These are phyloP conservation scores for Sminthopsis crassicaudata DNA, from an alignment of 2,113 vertebrate species.

Conservation along the genomic window DNA sequence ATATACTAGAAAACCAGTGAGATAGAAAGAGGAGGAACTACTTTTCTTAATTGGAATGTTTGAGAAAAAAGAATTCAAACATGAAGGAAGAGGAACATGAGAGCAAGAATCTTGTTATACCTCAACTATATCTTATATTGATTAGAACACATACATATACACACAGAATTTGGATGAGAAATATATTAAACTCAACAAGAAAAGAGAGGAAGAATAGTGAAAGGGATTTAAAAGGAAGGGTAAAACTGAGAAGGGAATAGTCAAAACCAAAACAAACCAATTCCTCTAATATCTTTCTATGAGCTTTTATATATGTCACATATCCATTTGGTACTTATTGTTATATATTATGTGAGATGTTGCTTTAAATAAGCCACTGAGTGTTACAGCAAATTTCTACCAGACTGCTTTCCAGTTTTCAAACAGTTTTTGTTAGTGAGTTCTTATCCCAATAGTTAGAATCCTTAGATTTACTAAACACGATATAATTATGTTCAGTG, in stretches of 20 bases:
- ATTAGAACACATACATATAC: too few species aligned
- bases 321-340: not conserved
- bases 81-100: too few species aligned
- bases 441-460: not conserved
- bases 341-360: not conserved
- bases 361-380: not conserved
- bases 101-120: too few species aligned
- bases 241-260: not conserved
- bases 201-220: too few species aligned
- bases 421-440: not conserved
- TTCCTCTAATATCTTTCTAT: not conserved
- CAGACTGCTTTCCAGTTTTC: not conserved
- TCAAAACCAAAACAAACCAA: not conserved
- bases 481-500: not conserved
- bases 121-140: too few species aligned
- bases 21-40: not conserved
- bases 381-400: not conserved
- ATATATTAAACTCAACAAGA: too few species aligned
- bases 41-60: not conserved
- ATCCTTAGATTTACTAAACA: not conserved
- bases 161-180: too few species aligned
- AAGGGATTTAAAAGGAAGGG: not conserved
- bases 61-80: not conserved
- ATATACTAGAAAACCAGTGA: not conserved
- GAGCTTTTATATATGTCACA: not conserved